Base-by-base conservation (phyloP, 2,888 invertebrate genomes). In the Drosophila neonasuta region DNA sequence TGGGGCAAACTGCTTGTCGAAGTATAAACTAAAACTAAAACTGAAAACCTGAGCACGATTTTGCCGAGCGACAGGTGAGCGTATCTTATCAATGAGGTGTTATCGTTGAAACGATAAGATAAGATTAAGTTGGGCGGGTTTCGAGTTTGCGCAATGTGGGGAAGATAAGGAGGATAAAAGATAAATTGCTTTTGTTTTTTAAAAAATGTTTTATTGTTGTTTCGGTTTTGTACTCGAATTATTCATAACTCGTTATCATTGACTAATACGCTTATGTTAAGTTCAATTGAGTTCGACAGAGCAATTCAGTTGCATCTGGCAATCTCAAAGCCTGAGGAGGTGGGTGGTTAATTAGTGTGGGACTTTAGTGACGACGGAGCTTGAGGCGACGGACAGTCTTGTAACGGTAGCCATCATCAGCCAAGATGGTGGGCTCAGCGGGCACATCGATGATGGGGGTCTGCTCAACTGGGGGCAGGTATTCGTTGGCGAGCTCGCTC, bases 161-260 rank as follows among this genome's bases (percentile, higher is more conserved):
- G 6, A 20, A 11, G 34, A 34, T 30, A 7, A 36, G 30, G 44
- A 11, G 20, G 11, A 15, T 15, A 5, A 11, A 10, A 24, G 50
- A 41, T 54, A 59, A 41, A 39, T 29, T 34, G 13, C 1, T 45
- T 72, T 66, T 60, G 30, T 66, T 68, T 64, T 67, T 67, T 66
- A 67, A 64, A 65, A 70, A 54, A 50, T 71, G 45, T 73, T 76
- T 82, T 80, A 86, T 78, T 77, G 61, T 69, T 60, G 60, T 61
- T 74, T 71, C 65, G 73, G 71, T 69, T 81, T 85, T 87, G 85
- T 84, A 87, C 85, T 83, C 79, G 87, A 75, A 68, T 69, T 77
- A 72, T 65, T 77, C 79, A 74, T 80, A 79, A 55, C 67, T 80
- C 77, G 61, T 74, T 83, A 61, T 80, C 74, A 73, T 84, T 81